These are phyloP conservation scores for Aspiorhynchus laticeps DNA, from an alignment of 2,113 vertebrate genomes.

Conservation along the genomic window DNA sequence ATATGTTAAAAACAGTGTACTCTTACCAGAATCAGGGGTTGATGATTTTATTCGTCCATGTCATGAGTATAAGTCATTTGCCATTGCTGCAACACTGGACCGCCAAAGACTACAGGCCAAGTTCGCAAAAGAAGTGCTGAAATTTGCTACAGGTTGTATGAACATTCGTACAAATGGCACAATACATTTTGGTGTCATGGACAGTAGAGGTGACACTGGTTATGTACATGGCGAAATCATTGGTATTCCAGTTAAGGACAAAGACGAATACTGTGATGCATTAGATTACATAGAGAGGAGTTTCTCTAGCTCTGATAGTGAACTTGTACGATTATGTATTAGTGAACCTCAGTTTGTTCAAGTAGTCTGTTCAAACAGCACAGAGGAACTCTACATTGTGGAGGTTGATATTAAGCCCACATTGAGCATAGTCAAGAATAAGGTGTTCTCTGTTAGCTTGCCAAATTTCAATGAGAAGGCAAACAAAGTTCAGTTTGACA, in stretches of 20 bases:
- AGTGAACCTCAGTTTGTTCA: slow-evolving; percentile 79
- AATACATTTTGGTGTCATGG: slow-evolving; percentile 84
- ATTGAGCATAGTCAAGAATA: slow-evolving; percentile 65
- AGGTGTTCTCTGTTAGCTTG: slow-evolving; percentile 71
- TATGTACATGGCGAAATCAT: slow-evolving; percentile 77
- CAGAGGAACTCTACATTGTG: slow-evolving; percentile 76
- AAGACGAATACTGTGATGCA: slow-evolving; percentile 73
- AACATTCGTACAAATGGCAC: slow-evolving; percentile 84
- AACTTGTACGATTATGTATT: slow-evolving; percentile 75
- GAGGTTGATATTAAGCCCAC: slow-evolving; percentile 82
- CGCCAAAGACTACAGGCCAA: slow-evolving; percentile 75
- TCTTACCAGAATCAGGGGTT: slow-evolving; percentile 80
- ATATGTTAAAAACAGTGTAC: slow-evolving; percentile 76
- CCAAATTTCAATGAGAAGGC: slow-evolving; percentile 74
- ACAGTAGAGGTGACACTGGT: slow-evolving; percentile 66
- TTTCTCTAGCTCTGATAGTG: slow-evolving; percentile 56
- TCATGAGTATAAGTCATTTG: slow-evolving; percentile 82
- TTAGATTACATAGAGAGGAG: slow-evolving; percentile 75
- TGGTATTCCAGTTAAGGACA: slow-evolving; percentile 73
- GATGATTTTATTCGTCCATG: slow-evolving; percentile 76
- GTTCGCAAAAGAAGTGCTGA: slow-evolving; percentile 78
- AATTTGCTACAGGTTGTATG: slow-evolving; percentile 82
- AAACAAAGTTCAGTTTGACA: slow-evolving; percentile 73
- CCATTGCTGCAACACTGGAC: slow-evolving; percentile 68
- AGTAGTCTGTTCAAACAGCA: slow-evolving; percentile 68